A percentile compares a stretch with the other conserved stretches of the same genome.
Evolutionary conservation across 2,113 vertebrate species (phyloP).

Genomic region (Xyliphius kryptos): DNA sequence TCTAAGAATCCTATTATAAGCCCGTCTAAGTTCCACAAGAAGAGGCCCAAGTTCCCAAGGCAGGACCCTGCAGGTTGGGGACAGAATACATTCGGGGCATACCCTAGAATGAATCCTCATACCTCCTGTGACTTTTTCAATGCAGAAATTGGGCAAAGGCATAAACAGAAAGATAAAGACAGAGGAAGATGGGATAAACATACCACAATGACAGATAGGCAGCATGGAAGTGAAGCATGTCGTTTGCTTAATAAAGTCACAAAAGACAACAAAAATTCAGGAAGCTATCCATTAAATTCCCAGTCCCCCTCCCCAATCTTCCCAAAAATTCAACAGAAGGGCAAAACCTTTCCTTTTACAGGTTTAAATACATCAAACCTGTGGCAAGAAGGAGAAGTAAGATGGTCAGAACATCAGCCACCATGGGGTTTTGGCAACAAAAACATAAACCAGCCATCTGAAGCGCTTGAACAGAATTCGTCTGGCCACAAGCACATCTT

Average conservation of each 20-base stretch:
- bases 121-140: constrained; percentile 83
- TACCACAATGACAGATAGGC: constrained; percentile 41
- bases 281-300: constrained; percentile 3
- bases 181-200: constrained; percentile 41
- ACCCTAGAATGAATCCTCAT: constrained; percentile 72
- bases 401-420: constrained; percentile 35
- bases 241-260: constrained; percentile 21
- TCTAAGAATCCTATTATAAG: constrained; percentile 88
- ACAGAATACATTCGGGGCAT: constrained; percentile 62
- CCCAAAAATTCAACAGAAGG: constrained; percentile 41
- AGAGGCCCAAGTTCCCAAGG: constrained; percentile 81
- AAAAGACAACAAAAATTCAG: constrained; percentile 22
- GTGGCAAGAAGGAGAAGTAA: constrained; percentile 17
- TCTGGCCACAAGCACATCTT: too few species aligned
- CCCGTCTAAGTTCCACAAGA: constrained; percentile 89
- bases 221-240: constrained; percentile 11
- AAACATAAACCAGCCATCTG: constrained; percentile 40
- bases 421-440: constrained; percentile 25
- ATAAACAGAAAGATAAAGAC: constrained; percentile 51
- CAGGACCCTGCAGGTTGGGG: constrained; percentile 77
- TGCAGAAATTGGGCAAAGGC: constrained; percentile 57
- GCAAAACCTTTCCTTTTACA: constrained; percentile 49
- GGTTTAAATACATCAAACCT: constrained; percentile 57
- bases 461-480: too few species aligned
- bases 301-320: constrained; percentile 13